phyloP scores from a whole-genome alignment of 2,797 vertebrate genomes.

The Diplodus puntazzo region DNA sequence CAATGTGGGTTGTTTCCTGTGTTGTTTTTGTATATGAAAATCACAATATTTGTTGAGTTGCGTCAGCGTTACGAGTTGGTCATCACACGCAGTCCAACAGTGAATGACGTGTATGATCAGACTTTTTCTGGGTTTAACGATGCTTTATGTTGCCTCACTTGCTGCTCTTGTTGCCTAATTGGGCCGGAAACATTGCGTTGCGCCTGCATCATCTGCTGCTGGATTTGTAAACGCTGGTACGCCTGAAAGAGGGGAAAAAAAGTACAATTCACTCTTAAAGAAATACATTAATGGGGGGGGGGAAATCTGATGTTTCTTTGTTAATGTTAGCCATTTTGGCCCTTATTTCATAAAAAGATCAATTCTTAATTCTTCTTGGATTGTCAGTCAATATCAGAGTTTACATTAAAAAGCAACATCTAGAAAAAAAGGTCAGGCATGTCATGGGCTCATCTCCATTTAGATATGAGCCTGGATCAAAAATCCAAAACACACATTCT shows the following conservation, averaged over 20 bases:
- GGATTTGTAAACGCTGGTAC: constrained; percentile 99
- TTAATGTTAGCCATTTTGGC: neutral
- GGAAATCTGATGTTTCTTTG: neutral
- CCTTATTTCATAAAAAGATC: neutral
- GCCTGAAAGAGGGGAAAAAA: constrained; percentile 82
- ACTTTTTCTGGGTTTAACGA: neutral
- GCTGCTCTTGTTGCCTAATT: constrained; percentile 99
- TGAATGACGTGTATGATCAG: neutral
- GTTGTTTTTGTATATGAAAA: constrained; percentile 21
- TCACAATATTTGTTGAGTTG: neutral
- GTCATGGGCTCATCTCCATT: neutral
- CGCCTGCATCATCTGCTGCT: constrained; percentile 99
- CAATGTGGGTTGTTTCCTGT: neutral
- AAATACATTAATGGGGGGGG: neutral
- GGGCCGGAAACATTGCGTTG: constrained; percentile 98
- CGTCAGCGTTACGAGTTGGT: neutral
- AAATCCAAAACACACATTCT: neutral
- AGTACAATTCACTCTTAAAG: neutral
- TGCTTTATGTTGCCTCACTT: constrained; percentile 87
- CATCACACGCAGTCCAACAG: neutral
- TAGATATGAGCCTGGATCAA: neutral
- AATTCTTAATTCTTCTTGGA: neutral
- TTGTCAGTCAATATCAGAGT: neutral
- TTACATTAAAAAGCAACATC: neutral
- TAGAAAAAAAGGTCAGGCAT: neutral